phyloP scores from a whole-genome alignment of 2,113 vertebrate species.

The Chloebia gouldiae region DNA sequence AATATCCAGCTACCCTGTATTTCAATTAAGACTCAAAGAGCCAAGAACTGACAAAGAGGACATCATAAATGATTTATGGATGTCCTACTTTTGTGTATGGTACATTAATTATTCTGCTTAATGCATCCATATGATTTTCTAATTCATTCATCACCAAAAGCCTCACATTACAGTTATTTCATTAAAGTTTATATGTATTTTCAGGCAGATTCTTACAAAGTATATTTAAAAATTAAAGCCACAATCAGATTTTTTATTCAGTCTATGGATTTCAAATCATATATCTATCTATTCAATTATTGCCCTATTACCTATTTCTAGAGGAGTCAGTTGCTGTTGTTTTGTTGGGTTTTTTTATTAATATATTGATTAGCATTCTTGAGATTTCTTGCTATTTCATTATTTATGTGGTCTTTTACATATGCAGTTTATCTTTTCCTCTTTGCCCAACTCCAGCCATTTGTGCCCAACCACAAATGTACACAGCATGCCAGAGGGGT shows the following conservation, averaged over 20 bases:
- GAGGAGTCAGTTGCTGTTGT: neutral
- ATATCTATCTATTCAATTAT: slow-evolving; percentile 12
- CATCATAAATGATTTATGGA: slow-evolving; percentile 67
- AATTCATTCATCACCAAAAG: slow-evolving; percentile 55
- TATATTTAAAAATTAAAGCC: slow-evolving; percentile 47
- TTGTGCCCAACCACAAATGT: neutral
- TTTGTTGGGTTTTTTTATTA: neutral
- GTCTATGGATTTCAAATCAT: slow-evolving; percentile 13
- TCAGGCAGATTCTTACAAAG: slow-evolving; percentile 44
- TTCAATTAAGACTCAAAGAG: slow-evolving; percentile 72
- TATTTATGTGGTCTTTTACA: neutral
- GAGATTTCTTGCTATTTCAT: neutral
- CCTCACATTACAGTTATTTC: slow-evolving; percentile 53
- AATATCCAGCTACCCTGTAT: slow-evolving; percentile 47
- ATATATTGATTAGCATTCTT: neutral
- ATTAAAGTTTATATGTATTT: slow-evolving; percentile 54
- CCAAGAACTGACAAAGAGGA: slow-evolving; percentile 50
- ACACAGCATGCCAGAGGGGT: neutral
- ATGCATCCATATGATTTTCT: slow-evolving; percentile 53
- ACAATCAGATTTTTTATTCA: slow-evolving; percentile 28
- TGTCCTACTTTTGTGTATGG: slow-evolving; percentile 53
- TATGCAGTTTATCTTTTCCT: neutral
- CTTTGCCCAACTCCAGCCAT: neutral
- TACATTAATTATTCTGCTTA: slow-evolving; percentile 69
- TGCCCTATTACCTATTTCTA: neutral